Base-by-base conservation (phyloP, 2,113 vertebrate species). In the Neomonachus schauinslandi region DNA sequence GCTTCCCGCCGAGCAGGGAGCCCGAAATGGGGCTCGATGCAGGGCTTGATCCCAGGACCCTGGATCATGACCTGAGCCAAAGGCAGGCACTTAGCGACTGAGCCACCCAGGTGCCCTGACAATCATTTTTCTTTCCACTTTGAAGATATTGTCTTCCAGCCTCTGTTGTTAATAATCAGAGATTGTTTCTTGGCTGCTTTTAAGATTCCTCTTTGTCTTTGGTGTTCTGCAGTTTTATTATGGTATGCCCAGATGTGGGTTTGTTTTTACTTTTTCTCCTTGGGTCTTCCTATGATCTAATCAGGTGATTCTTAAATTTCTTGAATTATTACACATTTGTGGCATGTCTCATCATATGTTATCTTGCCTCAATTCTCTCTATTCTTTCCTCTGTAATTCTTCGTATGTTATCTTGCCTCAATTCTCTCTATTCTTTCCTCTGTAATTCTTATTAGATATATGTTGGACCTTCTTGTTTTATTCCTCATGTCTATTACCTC, bases 371-470 rank as follows among this genome's bases (percentile, higher is more conserved):
- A 7, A 14, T 77, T 80, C 19, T 90, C n/a, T 94, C 36, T 84
- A 15, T 61, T 71, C 16, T 87, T 74, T 93, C 14, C 26, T 71
- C 55, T 97, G 63, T 26, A 90, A 15, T 91, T 97, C 42, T 71
- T 69, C 31, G 28, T 79, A 8, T 74, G 55, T 85, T 57, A 18
- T 55, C 46, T 74, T 77, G 51, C 3, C 12, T 91, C n/a, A 7
- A 14, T 77, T 80, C 19, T 90, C n/a, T 94, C 36, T 84, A 13
- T 61, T 71, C 16, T 87, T 74, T 93, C 14, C 26, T 71, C 55
- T 97, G 63, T 26, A 90, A 15, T 91, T 97, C 42, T 71, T 67
- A 33, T 49, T 88, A 69, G n/a, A 13, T 89, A 67, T 74, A 57
- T 65, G 24, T 92, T 86, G 15, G 63, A 61, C 22, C 24, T 83